These are phyloP conservation scores for Sylvia borin DNA, from an alignment of 2,797 vertebrate species.

Conservation along the genomic window DNA sequence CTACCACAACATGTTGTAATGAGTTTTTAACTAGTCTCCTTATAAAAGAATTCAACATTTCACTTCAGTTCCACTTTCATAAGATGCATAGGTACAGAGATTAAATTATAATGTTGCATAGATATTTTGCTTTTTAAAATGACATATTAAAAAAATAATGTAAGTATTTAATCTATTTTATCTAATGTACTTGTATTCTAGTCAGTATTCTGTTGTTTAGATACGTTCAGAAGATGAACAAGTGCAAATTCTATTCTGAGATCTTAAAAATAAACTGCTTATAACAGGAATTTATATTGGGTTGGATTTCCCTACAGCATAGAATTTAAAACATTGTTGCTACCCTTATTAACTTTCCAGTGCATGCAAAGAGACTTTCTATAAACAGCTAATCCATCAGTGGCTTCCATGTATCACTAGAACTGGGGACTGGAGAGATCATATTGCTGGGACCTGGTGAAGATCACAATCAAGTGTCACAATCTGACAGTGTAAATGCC, in stretches of 20 bases:
- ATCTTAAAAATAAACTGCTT: not conserved
- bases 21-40: not conserved
- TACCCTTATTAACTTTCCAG: not conserved
- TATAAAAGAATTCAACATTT: not conserved
- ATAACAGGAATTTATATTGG: not conserved
- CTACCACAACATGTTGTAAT: not conserved
- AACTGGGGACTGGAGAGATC: not conserved
- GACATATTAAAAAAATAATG: not conserved
- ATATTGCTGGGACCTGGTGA: not conserved
- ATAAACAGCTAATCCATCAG: not conserved
- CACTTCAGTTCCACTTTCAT: not conserved
- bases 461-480: not conserved
- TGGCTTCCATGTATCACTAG: not conserved
- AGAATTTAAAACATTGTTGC: not conserved
- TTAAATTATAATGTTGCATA: not conserved
- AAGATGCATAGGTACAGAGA: not conserved
- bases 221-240: not conserved
- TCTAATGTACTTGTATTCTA: not conserved
- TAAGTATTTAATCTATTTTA: not conserved
- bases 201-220: not conserved
- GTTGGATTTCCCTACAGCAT: not conserved
- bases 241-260: not conserved
- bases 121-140: not conserved
- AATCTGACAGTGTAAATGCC: not conserved
- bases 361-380: not conserved